Base-by-base conservation (phyloP, 2,888 invertebrate genomes). In the Eurytoma californica region DNA sequence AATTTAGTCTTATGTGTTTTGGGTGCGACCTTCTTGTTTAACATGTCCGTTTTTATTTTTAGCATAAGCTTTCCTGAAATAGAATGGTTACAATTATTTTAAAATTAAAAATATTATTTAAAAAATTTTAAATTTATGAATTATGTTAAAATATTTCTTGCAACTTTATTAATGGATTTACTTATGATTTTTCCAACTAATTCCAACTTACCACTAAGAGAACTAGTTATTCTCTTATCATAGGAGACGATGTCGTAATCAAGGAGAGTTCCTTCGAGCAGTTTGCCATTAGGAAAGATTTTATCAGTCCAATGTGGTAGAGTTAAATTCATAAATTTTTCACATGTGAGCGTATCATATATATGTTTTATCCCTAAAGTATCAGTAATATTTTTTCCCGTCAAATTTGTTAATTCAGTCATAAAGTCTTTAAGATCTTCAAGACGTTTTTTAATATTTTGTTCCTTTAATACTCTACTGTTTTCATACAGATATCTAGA, bases 291-390 rank as follows among this genome's bases (percentile, higher is more conserved):
- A 3, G 83, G 80, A 55, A 76, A 83, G 0, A 92, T 91, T 69
- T 91, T 91, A 84, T 91, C 91, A 16, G 91, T 91, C 92, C 92
- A 92, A 86, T 92, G 91, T 20, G 92, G 92, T 86, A 91, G 91
- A 3, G 91, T 89, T 82, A 92, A 91, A 90, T 92, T 92, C 75
- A 92, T 91, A 79, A 91, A 91, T 60, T 91, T 91, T 91, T 92
- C 84, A 5, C 88, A 86, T 79, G 83, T 84, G 13, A 91, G 77
- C 2, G 87, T 80, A 30, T 82, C 80, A 53, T 82, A 81, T 14
- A 84, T 68, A n/a, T 58, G 12, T 28, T 76, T 82, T 14, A 82
- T 20, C 14, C 82, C 79, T 7, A 28, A 14, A 4, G 72, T 76
- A 4, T 18, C 61, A 14, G 14, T 74, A 3, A 83, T 72, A 1